Conservation (phyloP, 2,113 vertebrate genomes). For the Laterallus jamaicensis region DNA sequence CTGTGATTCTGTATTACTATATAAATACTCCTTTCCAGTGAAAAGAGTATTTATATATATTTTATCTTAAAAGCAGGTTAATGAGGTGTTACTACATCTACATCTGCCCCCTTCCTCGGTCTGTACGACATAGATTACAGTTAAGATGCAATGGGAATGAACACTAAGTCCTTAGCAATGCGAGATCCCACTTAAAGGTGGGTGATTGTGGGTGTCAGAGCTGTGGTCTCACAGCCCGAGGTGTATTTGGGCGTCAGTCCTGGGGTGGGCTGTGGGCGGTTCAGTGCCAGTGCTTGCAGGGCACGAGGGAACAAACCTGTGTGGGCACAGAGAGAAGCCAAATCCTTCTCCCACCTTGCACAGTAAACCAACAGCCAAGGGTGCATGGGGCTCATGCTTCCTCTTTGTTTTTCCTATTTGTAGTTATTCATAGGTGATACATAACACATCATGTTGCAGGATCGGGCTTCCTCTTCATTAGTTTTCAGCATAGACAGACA, state of each 20-base stretch:
- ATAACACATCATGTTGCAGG: neutral
- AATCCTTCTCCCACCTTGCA: neutral
- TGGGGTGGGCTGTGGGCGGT: neutral
- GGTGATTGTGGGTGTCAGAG: neutral
- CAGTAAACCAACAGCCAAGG: neutral
- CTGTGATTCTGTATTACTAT: too few species aligned
- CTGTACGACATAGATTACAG: neutral
- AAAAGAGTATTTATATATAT: neutral
- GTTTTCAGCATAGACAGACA: neutral
- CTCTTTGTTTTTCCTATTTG: neutral
- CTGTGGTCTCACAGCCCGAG: neutral
- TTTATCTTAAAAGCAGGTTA: neutral
- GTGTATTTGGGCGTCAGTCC: neutral
- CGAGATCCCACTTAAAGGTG: neutral
- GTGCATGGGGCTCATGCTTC: neutral
- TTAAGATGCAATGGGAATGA: neutral
- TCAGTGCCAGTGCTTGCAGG: neutral
- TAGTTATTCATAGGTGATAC: neutral
- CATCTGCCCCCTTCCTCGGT: neutral
- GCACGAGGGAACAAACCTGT: fast-evolving
- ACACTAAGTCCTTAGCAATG: neutral
- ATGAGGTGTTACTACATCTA: neutral
- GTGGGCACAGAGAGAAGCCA: neutral
- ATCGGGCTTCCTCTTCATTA: neutral
- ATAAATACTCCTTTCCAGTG: neutral